Percentiles rank a stretch among this genome's conserved stretches.
Evolutionary conservation across 2,888 invertebrate species (phyloP).

Genomic region (Chaetogeoica ovagalla): DNA sequence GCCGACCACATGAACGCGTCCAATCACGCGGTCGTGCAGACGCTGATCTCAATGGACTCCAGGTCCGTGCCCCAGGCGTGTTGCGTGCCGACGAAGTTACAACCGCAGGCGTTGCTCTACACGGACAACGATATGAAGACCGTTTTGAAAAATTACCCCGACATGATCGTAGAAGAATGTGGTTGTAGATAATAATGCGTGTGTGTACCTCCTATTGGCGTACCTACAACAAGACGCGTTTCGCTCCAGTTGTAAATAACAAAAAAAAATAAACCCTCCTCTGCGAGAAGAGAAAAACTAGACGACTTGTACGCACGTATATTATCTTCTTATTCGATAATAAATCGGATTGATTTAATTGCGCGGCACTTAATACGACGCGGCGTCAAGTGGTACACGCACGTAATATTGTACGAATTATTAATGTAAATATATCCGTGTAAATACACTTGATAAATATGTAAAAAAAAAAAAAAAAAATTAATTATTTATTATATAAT

Average conservation of each 20-base stretch:
- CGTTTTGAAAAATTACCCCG: slow-evolving; percentile 90
- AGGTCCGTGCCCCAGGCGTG: slow-evolving; percentile 77
- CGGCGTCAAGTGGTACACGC: no score
- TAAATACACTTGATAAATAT: background rate
- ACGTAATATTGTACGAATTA: no score
- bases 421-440: background rate
- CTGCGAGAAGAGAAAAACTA: no score
- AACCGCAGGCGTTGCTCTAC: slow-evolving; percentile 86
- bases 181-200: slow-evolving; percentile 77
- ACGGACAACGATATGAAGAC: slow-evolving; percentile 89
- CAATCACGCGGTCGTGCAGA: slow-evolving; percentile 94
- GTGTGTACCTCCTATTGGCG: no score
- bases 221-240: no score
- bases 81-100: slow-evolving; percentile 86
- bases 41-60: slow-evolving; percentile 84
- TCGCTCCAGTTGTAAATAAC: no score
- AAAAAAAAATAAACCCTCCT: no score
- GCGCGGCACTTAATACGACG: no score
- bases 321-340: no score
- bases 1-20: slow-evolving; percentile 94
- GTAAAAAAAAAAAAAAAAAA: slow-evolving; percentile 11
- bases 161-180: slow-evolving; percentile 97
- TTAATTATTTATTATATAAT: slow-evolving; percentile 13
- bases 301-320: no score
- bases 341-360: no score